phyloP scores from a whole-genome alignment of 2,888 invertebrate genomes.

The Achlya flavicornis region DNA sequence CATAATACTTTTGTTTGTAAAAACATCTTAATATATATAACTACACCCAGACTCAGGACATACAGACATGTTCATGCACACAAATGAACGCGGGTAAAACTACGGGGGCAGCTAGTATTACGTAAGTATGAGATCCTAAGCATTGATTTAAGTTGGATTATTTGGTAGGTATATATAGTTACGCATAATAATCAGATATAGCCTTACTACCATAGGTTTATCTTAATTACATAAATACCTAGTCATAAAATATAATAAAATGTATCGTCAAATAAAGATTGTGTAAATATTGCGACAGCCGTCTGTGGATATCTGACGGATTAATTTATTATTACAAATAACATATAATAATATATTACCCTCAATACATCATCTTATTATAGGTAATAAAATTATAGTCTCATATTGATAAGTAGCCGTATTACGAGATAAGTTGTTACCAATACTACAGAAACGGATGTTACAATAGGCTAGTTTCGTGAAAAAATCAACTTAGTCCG shows the following conservation, averaged over 20 bases:
- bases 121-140: no score
- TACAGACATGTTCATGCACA: no score
- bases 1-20: no score
- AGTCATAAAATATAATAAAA: not conserved
- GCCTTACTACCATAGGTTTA: not conserved
- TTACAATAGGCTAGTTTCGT: no score
- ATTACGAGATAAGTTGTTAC: not conserved
- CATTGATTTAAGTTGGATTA: no score
- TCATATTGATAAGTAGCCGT: not conserved
- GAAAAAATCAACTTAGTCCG: no score
- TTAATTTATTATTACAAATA: slow-evolving; percentile 5
- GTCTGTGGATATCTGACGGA: not conserved
- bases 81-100: no score
- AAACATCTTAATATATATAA: no score
- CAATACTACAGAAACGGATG: not conserved
- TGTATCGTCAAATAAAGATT: not conserved
- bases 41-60: no score
- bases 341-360: not conserved
- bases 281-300: not conserved
- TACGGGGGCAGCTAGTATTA: no score
- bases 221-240: not conserved
- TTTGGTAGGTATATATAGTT: no score
- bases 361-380: not conserved
- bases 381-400: not conserved
- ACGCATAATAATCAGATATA: not conserved